These are phyloP conservation scores for Pica pica DNA, from an alignment of 2,113 vertebrate species.

Conservation along the genomic window DNA sequence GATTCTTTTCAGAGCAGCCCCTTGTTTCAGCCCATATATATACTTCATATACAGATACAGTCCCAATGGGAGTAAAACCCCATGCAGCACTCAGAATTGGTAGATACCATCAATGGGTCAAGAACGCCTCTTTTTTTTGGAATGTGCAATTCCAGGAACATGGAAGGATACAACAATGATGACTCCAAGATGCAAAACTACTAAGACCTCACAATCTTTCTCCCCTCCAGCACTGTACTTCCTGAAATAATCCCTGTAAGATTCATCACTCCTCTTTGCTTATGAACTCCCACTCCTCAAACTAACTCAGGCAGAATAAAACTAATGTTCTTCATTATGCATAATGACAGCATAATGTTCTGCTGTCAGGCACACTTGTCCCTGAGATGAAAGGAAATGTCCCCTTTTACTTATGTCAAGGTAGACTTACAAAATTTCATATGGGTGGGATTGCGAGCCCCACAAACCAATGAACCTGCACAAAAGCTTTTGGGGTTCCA, in stretches of 20 bases:
- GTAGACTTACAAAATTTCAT: not conserved
- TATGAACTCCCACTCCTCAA: not conserved
- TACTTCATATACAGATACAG: not conserved
- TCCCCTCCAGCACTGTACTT: not conserved
- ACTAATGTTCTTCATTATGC: not conserved
- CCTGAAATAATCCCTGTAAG: not conserved
- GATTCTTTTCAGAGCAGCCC: not conserved
- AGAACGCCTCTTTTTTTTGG: not conserved
- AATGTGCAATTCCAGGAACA: not conserved
- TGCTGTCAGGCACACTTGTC: not conserved
- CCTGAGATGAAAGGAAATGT: not conserved
- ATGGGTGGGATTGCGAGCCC: rapidly evolving
- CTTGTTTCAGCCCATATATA: not conserved
- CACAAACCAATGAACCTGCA: not conserved
- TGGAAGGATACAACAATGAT: not conserved
- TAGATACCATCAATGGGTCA: not conserved
- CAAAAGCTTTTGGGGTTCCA: not conserved
- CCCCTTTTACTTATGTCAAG: not conserved
- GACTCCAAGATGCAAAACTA: not conserved
- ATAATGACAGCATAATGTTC: too few relatives aligned
- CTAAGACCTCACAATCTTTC: not conserved
- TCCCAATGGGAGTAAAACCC: not conserved
- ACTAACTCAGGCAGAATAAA: not conserved
- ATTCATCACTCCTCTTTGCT: not conserved
- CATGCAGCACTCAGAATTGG: not conserved